A percentile compares a stretch with the other conserved stretches of the same genome.
Conservation (phyloP, 2,888 invertebrate genomes). For the Napeogenes inachia region DNA sequence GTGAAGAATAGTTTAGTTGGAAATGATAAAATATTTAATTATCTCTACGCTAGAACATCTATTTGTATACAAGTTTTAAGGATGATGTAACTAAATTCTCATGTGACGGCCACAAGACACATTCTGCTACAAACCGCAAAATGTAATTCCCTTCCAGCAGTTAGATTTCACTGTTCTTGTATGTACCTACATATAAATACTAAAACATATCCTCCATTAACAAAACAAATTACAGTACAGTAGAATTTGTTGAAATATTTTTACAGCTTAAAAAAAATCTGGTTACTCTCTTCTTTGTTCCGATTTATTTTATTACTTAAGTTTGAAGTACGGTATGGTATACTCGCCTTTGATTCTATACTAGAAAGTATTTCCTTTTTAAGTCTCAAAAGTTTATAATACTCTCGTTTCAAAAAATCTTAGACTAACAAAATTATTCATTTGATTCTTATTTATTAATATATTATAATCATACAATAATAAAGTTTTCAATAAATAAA, state of each 20-base stretch:
- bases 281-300: too few relatives aligned
- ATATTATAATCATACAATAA: too few relatives aligned
- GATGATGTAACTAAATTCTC: neutral
- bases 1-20: neutral
- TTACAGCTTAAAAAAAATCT: too few relatives aligned
- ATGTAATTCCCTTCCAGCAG: slow-evolving; percentile 3
- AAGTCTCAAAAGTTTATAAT: too few relatives aligned
- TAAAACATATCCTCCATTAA: neutral
- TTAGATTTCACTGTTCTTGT: neutral
- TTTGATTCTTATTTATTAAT: too few relatives aligned
- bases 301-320: too few relatives aligned
- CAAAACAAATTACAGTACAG: neutral
- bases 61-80: neutral
- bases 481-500: too few relatives aligned
- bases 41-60: neutral
- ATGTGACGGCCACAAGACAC: slow-evolving; percentile 3
- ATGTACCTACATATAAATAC: neutral
- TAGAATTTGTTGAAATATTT: neutral
- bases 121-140: neutral
- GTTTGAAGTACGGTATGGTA: too few relatives aligned
- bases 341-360: too few relatives aligned
- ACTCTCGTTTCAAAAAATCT: too few relatives aligned
- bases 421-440: too few relatives aligned
- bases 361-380: too few relatives aligned
- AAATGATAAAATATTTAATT: neutral